A percentile compares a stretch with the other conserved stretches of the same genome.
These are phyloP conservation scores for Quadriops clusia DNA, from an alignment of 2,888 invertebrate species.

Conservation along the genomic window DNA sequence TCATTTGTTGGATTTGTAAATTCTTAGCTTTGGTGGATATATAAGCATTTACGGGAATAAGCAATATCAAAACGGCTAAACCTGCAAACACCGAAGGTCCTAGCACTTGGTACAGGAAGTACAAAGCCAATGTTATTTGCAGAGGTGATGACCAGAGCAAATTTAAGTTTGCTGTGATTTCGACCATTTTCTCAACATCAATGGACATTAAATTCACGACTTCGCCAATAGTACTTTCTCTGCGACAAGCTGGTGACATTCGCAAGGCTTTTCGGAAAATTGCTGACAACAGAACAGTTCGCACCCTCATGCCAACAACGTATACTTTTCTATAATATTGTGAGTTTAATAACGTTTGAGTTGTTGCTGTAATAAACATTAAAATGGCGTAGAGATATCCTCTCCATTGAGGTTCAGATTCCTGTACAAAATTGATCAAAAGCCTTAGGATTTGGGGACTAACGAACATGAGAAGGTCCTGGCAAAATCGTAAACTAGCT, in stretches of 20 bases:
- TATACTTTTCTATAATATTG: conserved; percentile 90
- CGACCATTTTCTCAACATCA: conserved; percentile 80
- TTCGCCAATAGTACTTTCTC: conserved; percentile 79
- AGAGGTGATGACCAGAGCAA: conserved; percentile 87
- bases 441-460: conserved; percentile 85
- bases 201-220: conserved; percentile 89
- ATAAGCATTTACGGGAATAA: conserved; percentile 81
- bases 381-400: conserved; percentile 72
- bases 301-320: conserved; percentile 78
- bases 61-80: conserved; percentile 83
- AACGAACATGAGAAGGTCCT: conserved; percentile 76
- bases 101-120: conserved; percentile 73
- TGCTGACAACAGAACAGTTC: conserved; percentile 79
- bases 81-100: conserved; percentile 86
- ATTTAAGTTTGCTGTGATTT: conserved; percentile 72
- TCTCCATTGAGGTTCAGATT: conserved; percentile 62
- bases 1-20: conserved; percentile 72
- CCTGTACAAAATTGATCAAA: conserved; percentile 59
- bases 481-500: conserved; percentile 67
- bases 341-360: conserved; percentile 74
- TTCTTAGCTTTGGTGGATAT: conserved; percentile 73
- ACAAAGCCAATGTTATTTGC: conserved; percentile 74
- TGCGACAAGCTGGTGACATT: conserved; percentile 67
- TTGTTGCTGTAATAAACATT: conserved; percentile 60
- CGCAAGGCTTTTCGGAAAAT: conserved; percentile 78